Percentiles rank a stretch among this genome's conserved stretches.
phyloP scores from a whole-genome alignment of 2,888 invertebrate species.

The Mythimna pallens region DNA sequence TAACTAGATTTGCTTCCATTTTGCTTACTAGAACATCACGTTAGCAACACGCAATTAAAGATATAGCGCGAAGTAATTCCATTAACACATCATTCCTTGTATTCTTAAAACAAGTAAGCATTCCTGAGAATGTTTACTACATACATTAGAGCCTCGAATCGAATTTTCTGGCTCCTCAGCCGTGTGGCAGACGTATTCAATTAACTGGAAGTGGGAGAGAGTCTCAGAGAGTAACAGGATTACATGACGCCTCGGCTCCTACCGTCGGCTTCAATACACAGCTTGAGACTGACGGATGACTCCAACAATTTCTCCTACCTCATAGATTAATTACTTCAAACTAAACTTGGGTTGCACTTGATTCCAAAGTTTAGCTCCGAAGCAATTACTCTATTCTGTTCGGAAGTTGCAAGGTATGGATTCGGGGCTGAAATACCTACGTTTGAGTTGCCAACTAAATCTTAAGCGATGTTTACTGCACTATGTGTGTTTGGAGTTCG shows the following conservation, averaged over 20 bases:
- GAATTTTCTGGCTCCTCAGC: conserved; percentile 68
- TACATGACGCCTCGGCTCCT: conserved; percentile 69
- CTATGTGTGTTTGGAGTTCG: conserved; percentile 21
- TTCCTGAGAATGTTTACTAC: conserved; percentile 57
- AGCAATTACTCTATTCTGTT: conserved; percentile 75
- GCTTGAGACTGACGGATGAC: conserved; percentile 70
- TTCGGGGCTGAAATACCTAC: conserved; percentile 54
- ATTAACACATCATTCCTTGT: conserved; percentile 40
- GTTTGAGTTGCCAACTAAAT: conserved; percentile 56
- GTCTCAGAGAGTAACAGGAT: conserved; percentile 72
- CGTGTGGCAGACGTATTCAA: conserved; percentile 73
- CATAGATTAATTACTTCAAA: conserved; percentile 74
- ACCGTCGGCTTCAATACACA: conserved; percentile 68
- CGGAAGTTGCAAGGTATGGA: conserved; percentile 54
- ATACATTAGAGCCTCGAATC: conserved; percentile 64
- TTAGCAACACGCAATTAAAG: conserved; percentile 39
- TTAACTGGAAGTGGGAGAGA: conserved; percentile 72
- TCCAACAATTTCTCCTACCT: conserved; percentile 69
- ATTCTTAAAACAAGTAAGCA: conserved; percentile 45
- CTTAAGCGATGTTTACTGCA: conserved; percentile 40
- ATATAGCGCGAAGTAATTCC: conserved; percentile 36
- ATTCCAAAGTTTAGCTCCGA: conserved; percentile 71
- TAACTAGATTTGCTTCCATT: conserved; percentile 7
- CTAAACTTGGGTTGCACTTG: conserved; percentile 74
- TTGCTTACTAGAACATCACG: conserved; percentile 15